A percentile compares a stretch with the other conserved stretches of the same genome.
phyloP scores from a whole-genome alignment of 2,113 vertebrate genomes.

The Indri indri region DNA sequence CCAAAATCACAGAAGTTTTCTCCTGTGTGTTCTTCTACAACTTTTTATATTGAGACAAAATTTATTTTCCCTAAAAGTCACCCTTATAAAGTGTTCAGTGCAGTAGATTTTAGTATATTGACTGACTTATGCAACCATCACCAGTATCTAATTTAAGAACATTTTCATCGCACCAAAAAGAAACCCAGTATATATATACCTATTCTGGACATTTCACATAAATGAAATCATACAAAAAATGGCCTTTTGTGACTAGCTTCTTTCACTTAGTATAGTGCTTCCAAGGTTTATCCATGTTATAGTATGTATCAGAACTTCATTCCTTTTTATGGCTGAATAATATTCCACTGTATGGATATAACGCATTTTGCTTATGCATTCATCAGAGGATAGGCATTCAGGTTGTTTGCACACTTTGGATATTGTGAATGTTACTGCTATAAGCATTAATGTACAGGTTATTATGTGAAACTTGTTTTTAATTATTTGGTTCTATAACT shows the following conservation, averaged over 20 bases:
- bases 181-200: neutral
- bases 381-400: neutral
- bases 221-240: neutral
- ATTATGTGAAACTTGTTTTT: neutral
- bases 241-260: neutral
- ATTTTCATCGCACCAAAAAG: neutral
- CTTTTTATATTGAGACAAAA: neutral
- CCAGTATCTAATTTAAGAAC: neutral
- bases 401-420: neutral
- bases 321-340: neutral
- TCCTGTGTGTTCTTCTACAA: neutral
- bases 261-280: neutral
- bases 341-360: neutral
- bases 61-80: neutral
- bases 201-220: neutral
- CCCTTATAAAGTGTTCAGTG: neutral
- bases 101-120: neutral
- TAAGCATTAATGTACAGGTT: neutral
- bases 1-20: neutral
- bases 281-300: neutral
- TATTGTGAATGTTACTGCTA: neutral
- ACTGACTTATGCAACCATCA: neutral
- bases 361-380: neutral
- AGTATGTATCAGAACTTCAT: neutral
- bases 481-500: neutral